Evolutionary conservation across 2,797 vertebrate genomes (phyloP).

Genomic region (Siniperca obscura): DNA sequence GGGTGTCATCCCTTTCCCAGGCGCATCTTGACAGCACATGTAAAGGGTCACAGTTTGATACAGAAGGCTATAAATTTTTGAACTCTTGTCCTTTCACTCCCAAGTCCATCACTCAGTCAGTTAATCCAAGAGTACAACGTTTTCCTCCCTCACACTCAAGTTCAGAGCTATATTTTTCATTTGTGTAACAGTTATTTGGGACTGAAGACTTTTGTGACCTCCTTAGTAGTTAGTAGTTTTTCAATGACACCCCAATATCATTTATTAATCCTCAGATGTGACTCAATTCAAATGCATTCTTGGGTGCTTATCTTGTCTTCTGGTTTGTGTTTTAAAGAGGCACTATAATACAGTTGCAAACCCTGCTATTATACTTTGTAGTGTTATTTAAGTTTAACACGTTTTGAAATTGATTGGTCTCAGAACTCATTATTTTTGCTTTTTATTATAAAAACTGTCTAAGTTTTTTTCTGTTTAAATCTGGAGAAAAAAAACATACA

Average conservation of each 20-base stretch:
- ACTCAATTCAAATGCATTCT: not conserved
- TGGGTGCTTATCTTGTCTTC: not conserved
- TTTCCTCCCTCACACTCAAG: conserved; percentile 1
- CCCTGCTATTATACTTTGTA: not conserved
- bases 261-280: conserved; percentile 3
- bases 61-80: conserved; percentile 51
- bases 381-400: not conserved
- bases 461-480: not conserved
- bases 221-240: not conserved
- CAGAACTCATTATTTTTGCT: not conserved
- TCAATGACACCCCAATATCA: not conserved
- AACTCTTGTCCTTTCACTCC: conserved; percentile 41
- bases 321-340: not conserved
- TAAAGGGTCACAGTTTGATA: conserved; percentile 60
- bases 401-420: not conserved
- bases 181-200: not conserved
- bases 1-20: conserved; percentile 59
- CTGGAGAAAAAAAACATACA: not conserved
- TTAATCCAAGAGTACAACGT: conserved; percentile 34
- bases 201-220: not conserved
- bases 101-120: conserved; percentile 49
- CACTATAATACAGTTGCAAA: not conserved
- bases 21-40: conserved; percentile 78
- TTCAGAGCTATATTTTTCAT: conserved; percentile 21
- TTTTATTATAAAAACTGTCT: not conserved